These are phyloP conservation scores for Epicauta chinensis DNA, from an alignment of 1,140 invertebrate species.

Conservation along the genomic window DNA sequence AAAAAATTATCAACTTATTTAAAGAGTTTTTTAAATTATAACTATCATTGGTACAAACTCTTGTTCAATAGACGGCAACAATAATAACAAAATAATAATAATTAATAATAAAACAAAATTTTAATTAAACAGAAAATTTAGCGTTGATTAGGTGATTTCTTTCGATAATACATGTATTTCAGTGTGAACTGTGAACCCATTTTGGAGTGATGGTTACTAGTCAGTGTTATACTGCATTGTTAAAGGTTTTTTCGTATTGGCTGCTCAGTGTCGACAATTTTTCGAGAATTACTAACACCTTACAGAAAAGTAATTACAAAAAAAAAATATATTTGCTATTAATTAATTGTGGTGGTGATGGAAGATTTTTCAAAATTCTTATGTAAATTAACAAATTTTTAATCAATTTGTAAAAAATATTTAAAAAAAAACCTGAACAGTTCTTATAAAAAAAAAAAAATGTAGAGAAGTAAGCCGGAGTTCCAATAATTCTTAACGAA, in stretches of 20 bases:
- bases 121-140: slow-evolving; percentile 9
- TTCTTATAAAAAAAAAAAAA: not conserved
- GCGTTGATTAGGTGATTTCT: slow-evolving; percentile 16
- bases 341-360: slow-evolving; percentile 2
- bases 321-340: too few species aligned
- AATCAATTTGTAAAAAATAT: not conserved
- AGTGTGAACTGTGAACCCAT: slow-evolving; percentile 29
- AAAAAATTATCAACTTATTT: not conserved
- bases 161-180: slow-evolving; percentile 24
- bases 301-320: not conserved
- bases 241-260: slow-evolving; percentile 27
- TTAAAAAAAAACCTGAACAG: not conserved
- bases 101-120: slow-evolving; percentile 14
- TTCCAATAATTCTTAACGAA: too few species aligned
- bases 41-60: slow-evolving; percentile 28
- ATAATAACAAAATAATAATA: too few species aligned
- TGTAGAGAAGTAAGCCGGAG: too few species aligned
- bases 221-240: slow-evolving; percentile 36
- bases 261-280: slow-evolving; percentile 23
- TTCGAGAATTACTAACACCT: not conserved
- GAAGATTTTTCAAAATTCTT: not conserved
- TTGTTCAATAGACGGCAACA: slow-evolving; percentile 20
- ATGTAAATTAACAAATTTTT: not conserved
- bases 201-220: slow-evolving; percentile 35
- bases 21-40: not conserved